These are phyloP conservation scores for Drosophila austrosaltans DNA, from an alignment of 2,888 invertebrate genomes.

Conservation along the genomic window DNA sequence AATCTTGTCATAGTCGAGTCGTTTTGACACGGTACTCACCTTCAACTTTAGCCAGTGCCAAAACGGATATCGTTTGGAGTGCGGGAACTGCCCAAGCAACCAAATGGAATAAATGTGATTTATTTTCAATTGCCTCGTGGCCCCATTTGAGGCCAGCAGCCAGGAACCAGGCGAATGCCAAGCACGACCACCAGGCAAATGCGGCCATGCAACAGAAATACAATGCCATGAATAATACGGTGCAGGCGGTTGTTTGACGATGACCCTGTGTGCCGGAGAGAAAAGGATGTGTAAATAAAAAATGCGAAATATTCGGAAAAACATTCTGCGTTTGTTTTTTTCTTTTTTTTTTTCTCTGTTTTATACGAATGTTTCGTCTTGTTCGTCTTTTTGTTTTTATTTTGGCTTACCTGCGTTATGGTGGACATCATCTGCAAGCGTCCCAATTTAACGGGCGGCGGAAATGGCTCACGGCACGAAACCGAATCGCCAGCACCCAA, in stretches of 20 bases:
- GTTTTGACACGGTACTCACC: constrained; percentile 85
- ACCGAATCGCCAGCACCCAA: constrained; percentile 92
- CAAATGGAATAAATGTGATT: constrained; percentile 98
- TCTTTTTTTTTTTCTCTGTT: constrained; percentile 3
- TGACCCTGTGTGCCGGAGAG: constrained; percentile 78
- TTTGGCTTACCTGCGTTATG: constrained; percentile 90
- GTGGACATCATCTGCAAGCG: constrained; percentile 91
- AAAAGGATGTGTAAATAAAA: constrained; percentile 48
- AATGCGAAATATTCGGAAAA: constrained; percentile 21
- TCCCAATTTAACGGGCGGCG: constrained; percentile 88
- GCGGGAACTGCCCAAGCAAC: constrained; percentile 99
- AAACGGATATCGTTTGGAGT: constrained; percentile 96
- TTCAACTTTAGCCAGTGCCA: constrained; percentile 98
- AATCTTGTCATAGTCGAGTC: constrained; percentile 18
- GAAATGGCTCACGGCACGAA: constrained; percentile 92
- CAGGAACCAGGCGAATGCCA: constrained; percentile 98
- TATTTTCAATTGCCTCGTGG: constrained; percentile 98
- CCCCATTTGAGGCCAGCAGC: constrained; percentile 99
- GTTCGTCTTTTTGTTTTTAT: constrained; percentile 22
- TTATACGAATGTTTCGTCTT: constrained; percentile 4
- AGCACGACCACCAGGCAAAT: constrained; percentile 98
- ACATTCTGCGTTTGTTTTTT: neutral
- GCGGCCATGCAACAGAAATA: constrained; percentile 99
- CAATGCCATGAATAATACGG: constrained; percentile 97
- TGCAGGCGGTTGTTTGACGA: constrained; percentile 87